Conservation (phyloP, 35 echinoderm and acorn worm species). For the Lytechinus variegatus region DNA sequence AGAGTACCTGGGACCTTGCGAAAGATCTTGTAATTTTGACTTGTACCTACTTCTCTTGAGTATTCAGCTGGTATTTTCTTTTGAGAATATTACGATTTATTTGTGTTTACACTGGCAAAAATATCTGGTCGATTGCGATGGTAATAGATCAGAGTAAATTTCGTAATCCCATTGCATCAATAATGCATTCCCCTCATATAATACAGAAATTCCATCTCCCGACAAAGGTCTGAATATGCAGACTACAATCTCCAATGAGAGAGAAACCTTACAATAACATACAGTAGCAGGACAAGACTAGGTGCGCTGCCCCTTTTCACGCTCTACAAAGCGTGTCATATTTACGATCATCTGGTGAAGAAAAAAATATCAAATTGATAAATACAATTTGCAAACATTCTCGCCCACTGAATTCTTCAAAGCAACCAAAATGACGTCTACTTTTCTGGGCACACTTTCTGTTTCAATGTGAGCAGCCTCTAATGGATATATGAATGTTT, state of each 20-base stretch:
- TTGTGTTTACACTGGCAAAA: too few relatives aligned
- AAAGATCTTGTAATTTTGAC: too few relatives aligned
- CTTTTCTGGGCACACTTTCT: neutral
- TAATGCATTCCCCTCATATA: neutral
- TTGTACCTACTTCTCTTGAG: too few relatives aligned
- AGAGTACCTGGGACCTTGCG: too few relatives aligned
- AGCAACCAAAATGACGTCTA: neutral
- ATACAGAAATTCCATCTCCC: neutral
- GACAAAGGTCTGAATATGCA: neutral
- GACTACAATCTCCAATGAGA: neutral
- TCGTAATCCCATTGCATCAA: too few relatives aligned
- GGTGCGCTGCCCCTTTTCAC: neutral
- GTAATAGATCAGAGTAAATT: too few relatives aligned
- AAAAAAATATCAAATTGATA: neutral
- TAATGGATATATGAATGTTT: too few relatives aligned
- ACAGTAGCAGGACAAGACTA: neutral
- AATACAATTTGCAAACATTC: conserved; percentile 20
- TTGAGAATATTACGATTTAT: too few relatives aligned
- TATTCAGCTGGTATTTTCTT: too few relatives aligned
- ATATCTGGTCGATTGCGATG: too few relatives aligned
- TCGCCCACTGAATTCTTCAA: neutral
- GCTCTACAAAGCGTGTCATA: neutral
- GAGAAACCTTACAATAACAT: conserved; percentile 5
- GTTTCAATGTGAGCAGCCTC: neutral
- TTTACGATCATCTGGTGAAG: neutral